phyloP scores from a whole-genome alignment of 2,113 vertebrate genomes.

The Anhinga rufa region DNA sequence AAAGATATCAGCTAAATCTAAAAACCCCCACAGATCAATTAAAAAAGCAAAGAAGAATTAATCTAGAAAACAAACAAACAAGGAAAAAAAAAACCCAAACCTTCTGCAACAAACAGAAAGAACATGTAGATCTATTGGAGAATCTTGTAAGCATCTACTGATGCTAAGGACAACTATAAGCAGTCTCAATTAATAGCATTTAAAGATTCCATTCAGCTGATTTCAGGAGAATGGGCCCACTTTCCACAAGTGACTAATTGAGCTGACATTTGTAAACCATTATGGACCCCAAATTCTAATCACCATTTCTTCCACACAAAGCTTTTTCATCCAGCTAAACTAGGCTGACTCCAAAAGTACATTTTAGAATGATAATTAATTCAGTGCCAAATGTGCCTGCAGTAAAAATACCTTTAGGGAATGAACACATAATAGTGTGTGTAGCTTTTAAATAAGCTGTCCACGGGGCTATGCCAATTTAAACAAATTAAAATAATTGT shows the following conservation, averaged over 20 bases:
- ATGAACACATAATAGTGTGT: conserved; percentile 48
- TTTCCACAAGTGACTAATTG: conserved; percentile 43
- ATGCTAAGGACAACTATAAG: neutral
- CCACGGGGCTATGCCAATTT: conserved; percentile 54
- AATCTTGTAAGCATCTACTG: neutral
- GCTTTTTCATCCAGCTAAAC: conserved; percentile 54
- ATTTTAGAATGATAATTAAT: conserved; percentile 60
- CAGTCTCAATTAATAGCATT: conserved; percentile 26
- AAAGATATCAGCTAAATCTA: neutral
- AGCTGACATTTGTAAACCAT: conserved; percentile 55
- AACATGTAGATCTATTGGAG: neutral
- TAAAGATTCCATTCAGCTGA: conserved; percentile 18
- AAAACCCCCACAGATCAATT: neutral
- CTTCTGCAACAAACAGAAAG: neutral
- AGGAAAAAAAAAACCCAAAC: neutral
- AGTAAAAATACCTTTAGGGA: conserved; percentile 66
- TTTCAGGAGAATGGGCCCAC: conserved; percentile 30
- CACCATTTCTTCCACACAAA: conserved; percentile 29
- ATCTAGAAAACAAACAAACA: neutral
- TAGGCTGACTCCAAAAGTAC: conserved; percentile 43
- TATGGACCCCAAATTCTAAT: conserved; percentile 54
- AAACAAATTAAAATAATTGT: conserved; percentile 67
- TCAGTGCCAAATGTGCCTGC: conserved; percentile 56
- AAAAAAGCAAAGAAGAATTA: neutral
- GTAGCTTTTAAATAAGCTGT: conserved; percentile 65